phyloP scores from a whole-genome alignment of 1,140 invertebrate genomes.

The Neodiprion fabricii region DNA sequence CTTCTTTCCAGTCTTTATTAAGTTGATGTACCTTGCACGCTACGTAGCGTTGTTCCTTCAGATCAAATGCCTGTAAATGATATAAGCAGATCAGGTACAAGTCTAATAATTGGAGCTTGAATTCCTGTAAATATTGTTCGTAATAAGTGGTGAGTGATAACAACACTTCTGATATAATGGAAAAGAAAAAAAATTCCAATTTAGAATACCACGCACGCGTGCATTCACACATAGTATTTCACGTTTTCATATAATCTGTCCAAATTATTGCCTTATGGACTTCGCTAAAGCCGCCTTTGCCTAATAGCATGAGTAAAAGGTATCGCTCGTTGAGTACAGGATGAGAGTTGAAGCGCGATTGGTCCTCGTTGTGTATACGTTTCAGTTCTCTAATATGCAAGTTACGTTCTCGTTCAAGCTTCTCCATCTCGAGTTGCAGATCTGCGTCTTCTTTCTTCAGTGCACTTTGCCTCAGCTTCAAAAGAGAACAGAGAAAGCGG shows the following conservation, averaged over 20 bases:
- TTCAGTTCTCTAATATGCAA: slow-evolving; percentile 99
- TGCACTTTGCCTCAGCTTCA: slow-evolving; percentile 90
- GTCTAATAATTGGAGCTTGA: neutral
- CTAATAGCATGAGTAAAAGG: slow-evolving; percentile 94
- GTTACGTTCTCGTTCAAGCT: slow-evolving; percentile 97
- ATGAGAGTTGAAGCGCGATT: slow-evolving; percentile 93
- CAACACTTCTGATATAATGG: slow-evolving; percentile 12
- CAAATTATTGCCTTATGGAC: slow-evolving; percentile 81
- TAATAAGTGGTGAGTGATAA: neutral
- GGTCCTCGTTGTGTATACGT: slow-evolving; percentile 99
- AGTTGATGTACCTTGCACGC: slow-evolving; percentile 99
- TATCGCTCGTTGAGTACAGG: slow-evolving; percentile 91
- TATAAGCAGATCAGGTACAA: slow-evolving; percentile 6
- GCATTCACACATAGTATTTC: too few relatives aligned
- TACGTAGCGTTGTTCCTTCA: slow-evolving; percentile 98
- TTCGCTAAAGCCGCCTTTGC: slow-evolving; percentile 99
- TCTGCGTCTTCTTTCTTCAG: slow-evolving; percentile 99
- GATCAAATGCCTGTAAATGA: slow-evolving; percentile 83
- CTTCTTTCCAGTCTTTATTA: slow-evolving; percentile 99
- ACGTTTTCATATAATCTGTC: neutral
- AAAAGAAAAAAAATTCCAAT: slow-evolving; percentile 10
- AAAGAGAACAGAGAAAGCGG: slow-evolving; percentile 33
- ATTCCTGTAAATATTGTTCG: neutral
- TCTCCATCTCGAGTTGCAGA: slow-evolving; percentile 97
- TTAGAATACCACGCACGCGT: neutral